Evolutionary conservation across 2,797 vertebrate species (phyloP), one percentile per base, ranked within the genome.

Genomic region (Echiichthys vipera): DNA sequence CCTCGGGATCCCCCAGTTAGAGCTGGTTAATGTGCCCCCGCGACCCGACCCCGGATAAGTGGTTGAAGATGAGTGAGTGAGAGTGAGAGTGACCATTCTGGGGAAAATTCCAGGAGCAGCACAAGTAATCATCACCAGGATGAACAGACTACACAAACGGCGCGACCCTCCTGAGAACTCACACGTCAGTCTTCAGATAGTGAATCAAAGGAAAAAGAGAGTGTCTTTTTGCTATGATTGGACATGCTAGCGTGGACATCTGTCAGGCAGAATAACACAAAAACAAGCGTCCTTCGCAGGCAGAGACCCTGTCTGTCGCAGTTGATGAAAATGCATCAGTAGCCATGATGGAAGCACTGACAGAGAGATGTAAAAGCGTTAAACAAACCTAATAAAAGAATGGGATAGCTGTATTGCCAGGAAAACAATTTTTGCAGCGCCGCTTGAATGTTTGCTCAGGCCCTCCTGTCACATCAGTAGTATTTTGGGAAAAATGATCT

Each of bases 41-140:
- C n/a, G n/a, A n/a, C n/a, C n/a, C n/a, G n/a, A n/a, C n/a, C n/a
- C n/a, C n/a, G n/a, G n/a, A n/a, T n/a, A n/a, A n/a, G n/a, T n/a
- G n/a, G n/a, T n/a, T n/a, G n/a, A n/a, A n/a, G n/a, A n/a, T n/a
- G n/a, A n/a, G n/a, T n/a, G n/a, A n/a, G n/a, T n/a, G n/a, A n/a
- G n/a, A n/a, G n/a, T n/a, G n/a, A n/a, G n/a, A n/a, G n/a, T n/a
- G n/a, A 40, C 3, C 18, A 22, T 4, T 9, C 7, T 2, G 49
- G n/a, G 45, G 20, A 42, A 13, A 46, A 55, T 2, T 54, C 5
- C 18, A n/a, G 5, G 5, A 66, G 59, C 36, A 56, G 42, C 46
- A 40, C 56, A 67, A 67, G 62, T 57, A 70, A 80, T 85, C 63
- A 70, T 85, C 71, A 86, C 66, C 56, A 29, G 37, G 57, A 71